phyloP scores from a whole-genome alignment of 2,888 invertebrate genomes.

The Ophraella communa region DNA sequence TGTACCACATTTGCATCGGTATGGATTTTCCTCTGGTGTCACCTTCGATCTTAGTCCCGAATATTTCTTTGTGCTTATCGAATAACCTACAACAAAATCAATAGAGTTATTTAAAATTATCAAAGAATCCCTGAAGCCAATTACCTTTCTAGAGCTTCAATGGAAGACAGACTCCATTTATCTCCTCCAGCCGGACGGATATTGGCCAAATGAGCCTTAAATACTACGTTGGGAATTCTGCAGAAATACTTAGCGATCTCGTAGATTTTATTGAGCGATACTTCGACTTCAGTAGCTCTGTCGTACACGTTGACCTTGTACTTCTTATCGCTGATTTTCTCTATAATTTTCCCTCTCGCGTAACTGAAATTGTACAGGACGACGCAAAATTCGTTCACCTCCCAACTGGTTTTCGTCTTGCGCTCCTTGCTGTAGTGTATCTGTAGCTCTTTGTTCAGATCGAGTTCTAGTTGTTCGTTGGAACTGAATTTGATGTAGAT shows the following conservation, averaged over 20 bases:
- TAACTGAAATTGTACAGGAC: constrained; percentile 60
- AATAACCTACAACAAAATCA: constrained; percentile 52
- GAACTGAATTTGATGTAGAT: constrained; percentile 59
- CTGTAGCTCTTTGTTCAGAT: constrained; percentile 45
- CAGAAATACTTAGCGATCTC: constrained; percentile 57
- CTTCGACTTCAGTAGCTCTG: constrained; percentile 64
- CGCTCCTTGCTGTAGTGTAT: constrained; percentile 42
- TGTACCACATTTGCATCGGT: constrained; percentile 56
- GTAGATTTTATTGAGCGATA: constrained; percentile 34
- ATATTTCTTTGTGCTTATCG: constrained; percentile 61
- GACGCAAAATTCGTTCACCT: constrained; percentile 56
- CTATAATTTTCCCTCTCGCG: constrained; percentile 67
- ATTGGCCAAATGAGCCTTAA: constrained; percentile 73
- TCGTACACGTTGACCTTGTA: constrained; percentile 72
- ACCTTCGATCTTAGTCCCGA: constrained; percentile 62
- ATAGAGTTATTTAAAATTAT: not conserved
- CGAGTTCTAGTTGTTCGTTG: constrained; percentile 37
- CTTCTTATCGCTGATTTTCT: constrained; percentile 56
- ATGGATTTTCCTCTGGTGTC: constrained; percentile 32
- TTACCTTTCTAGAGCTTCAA: constrained; percentile 62
- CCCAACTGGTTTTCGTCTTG: constrained; percentile 37
- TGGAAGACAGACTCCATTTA: constrained; percentile 69
- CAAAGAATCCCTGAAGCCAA: not conserved
- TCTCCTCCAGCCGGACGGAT: constrained; percentile 72
- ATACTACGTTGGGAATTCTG: constrained; percentile 64